phyloP scores from a whole-genome alignment of 2,888 invertebrate genomes.

The Rosalia funebris region DNA sequence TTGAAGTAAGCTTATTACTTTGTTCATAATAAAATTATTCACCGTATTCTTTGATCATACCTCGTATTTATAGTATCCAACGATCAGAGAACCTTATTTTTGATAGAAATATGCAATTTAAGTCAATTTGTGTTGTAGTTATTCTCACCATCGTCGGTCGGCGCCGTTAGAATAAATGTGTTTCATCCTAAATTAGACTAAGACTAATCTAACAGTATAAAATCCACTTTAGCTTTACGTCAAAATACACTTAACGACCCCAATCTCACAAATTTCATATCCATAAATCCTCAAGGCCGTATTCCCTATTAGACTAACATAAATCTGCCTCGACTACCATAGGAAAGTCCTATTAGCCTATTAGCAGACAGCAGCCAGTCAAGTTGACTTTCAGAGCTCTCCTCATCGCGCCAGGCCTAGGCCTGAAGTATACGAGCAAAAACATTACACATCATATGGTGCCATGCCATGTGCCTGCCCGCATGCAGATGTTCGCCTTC shows the following conservation, averaged over 20 bases:
- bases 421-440: conserved; percentile 7
- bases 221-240: conserved; percentile 3
- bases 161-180: no score
- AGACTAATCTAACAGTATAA: no score
- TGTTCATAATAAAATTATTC: no score
- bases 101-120: no score
- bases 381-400: neutral
- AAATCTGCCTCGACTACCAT: conserved; percentile 14
- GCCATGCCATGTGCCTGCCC: conserved; percentile 12
- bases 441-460: conserved; percentile 5
- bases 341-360: conserved; percentile 12
- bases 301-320: conserved; percentile 9
- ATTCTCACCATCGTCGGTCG: no score
- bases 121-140: no score
- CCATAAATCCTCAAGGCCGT: conserved; percentile 20
- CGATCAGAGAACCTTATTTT: no score
- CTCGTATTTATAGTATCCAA: no score
- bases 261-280: neutral
- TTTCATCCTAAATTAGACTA: no score
- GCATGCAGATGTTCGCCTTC: conserved; percentile 24
- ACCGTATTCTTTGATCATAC: no score
- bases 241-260: conserved; percentile 4
- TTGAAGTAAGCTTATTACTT: no score
- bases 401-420: neutral
- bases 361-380: conserved; percentile 1